These are phyloP conservation scores for Tretioscincus oriximinensis DNA, from an alignment of 2,113 vertebrate genomes.

Conservation along the genomic window DNA sequence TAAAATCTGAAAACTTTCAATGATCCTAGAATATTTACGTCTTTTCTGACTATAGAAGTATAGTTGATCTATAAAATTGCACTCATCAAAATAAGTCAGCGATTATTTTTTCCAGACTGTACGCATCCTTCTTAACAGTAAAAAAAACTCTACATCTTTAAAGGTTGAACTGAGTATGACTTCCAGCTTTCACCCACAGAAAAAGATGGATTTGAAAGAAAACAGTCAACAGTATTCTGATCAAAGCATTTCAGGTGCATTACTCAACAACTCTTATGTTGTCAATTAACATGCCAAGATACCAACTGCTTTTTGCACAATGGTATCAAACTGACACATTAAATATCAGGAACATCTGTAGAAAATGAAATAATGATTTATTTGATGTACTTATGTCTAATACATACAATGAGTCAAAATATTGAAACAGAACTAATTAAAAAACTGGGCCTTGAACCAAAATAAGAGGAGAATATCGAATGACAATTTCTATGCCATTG, in stretches of 20 bases:
- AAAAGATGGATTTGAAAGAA: not conserved
- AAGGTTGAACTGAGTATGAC: not conserved
- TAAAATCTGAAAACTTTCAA: not conserved
- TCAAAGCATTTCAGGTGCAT: not conserved
- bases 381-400: not conserved
- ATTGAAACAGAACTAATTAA: not conserved
- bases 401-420: not conserved
- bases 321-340: not conserved
- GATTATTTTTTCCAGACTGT: accelerated
- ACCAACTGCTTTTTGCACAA: not conserved
- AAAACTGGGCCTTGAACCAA: too few species aligned
- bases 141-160: too few species aligned
- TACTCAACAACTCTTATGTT: not conserved
- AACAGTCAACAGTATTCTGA: not conserved
- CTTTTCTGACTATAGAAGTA: constrained; percentile 1
- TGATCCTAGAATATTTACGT: not conserved
- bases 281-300: not conserved
- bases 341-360: not conserved
- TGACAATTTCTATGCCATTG: too few species aligned
- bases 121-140: accelerated
- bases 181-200: not conserved
- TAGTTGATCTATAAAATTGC: not conserved
- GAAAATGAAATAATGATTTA: not conserved
- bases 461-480: too few species aligned
- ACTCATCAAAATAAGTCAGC: not conserved